Conservation (phyloP, 2,797 vertebrate genomes). For the Monodelphis domestica region DNA sequence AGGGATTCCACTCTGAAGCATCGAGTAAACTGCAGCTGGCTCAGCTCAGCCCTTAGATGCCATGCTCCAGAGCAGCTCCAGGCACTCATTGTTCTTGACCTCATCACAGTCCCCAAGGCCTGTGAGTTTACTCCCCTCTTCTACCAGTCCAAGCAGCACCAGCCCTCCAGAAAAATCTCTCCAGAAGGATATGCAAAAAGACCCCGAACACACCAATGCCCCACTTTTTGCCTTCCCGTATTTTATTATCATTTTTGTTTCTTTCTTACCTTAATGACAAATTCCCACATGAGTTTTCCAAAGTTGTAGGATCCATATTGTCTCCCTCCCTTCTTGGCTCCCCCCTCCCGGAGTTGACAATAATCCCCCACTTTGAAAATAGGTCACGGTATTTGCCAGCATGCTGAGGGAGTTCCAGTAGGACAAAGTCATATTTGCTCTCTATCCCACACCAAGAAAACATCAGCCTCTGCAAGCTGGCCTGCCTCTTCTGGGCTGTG, state of each 20-base stretch:
- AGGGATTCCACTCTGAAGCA: background rate
- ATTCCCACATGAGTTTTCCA: no score
- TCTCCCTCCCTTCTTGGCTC: no score
- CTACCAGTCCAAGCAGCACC: background rate
- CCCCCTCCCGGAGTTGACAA: no score
- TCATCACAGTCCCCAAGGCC: background rate
- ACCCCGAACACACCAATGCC: background rate
- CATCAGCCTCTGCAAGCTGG: no score
- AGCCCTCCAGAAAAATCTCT: background rate
- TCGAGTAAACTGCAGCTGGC: background rate
- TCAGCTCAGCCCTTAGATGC: background rate
- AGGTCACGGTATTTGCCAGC: background rate
- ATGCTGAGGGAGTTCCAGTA: background rate
- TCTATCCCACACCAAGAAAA: background rate
- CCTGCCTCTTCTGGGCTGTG: background rate
- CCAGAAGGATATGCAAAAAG: background rate
- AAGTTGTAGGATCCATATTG: no score
- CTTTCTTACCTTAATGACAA: no score
- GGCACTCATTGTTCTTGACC: background rate
- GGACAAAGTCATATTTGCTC: background rate
- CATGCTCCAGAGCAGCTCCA: background rate
- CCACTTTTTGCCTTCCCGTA: no score
- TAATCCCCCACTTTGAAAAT: background rate
- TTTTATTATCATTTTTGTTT: no score
- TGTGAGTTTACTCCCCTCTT: no score